A percentile compares a stretch with the other conserved stretches of the same genome.
Conservation (phyloP, 1,140 invertebrate genomes). For the Luehdorfia chinensis region DNA sequence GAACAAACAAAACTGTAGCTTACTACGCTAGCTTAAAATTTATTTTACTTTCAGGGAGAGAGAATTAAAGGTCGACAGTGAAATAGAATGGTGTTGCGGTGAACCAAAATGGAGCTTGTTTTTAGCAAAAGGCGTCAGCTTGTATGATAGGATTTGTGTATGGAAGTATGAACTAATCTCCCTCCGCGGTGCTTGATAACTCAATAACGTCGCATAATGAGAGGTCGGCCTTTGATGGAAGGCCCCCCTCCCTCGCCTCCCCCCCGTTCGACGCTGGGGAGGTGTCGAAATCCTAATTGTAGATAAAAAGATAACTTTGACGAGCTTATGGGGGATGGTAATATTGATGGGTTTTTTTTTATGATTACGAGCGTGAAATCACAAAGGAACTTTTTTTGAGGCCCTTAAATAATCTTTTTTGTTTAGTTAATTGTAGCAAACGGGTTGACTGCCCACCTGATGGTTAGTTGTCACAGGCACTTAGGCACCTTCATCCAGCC, state of each 20-base stretch:
- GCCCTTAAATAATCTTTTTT: too few species aligned
- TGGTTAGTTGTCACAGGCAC: too few species aligned
- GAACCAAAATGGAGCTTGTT: slow-evolving; percentile 67
- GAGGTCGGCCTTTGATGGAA: slow-evolving; percentile 68
- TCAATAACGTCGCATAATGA: slow-evolving; percentile 73
- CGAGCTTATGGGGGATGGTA: slow-evolving; percentile 30
- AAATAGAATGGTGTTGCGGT: slow-evolving; percentile 53
- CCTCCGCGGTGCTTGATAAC: slow-evolving; percentile 65
- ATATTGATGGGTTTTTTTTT: slow-evolving; percentile 40
- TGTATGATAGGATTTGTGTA: slow-evolving; percentile 75
- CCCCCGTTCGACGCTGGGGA: slow-evolving; percentile 30
- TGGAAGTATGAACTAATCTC: slow-evolving; percentile 76
- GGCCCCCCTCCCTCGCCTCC: slow-evolving; percentile 12
- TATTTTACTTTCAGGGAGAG: slow-evolving; percentile 12
- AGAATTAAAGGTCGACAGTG: slow-evolving; percentile 22
- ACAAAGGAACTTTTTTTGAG: slow-evolving; percentile 14
- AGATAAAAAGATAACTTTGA: slow-evolving; percentile 75
- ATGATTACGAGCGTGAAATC: slow-evolving; percentile 7
- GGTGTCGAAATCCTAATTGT: slow-evolving; percentile 74
- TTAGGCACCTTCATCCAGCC: too few species aligned
- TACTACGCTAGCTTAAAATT: slow-evolving; percentile 12
- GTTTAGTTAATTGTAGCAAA: too few species aligned
- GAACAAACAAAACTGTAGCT: slow-evolving; percentile 19
- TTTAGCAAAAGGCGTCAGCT: slow-evolving; percentile 71
- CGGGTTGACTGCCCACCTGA: too few species aligned